phyloP scores from a whole-genome alignment of 2,113 vertebrate species.

The Sialia sialis region DNA sequence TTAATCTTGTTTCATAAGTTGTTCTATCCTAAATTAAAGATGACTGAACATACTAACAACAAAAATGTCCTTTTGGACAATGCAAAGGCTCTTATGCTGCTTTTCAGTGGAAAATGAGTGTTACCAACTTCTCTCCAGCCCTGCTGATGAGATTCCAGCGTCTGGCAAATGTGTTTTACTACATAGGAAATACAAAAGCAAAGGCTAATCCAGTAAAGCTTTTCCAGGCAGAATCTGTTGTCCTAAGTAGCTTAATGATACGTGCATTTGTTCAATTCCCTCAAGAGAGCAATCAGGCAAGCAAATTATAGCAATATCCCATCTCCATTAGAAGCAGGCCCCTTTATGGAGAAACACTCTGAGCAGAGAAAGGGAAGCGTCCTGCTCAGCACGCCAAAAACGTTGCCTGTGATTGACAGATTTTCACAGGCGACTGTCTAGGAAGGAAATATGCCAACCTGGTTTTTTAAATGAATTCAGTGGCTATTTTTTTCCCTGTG shows the following conservation, averaged over 20 bases:
- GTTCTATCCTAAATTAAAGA: constrained; percentile 31
- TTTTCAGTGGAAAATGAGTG: not conserved
- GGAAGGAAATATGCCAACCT: not conserved
- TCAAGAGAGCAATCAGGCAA: not conserved
- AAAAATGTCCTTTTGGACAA: constrained; percentile 19
- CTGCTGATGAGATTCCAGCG: not conserved
- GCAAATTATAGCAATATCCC: not conserved
- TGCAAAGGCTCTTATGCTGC: not conserved
- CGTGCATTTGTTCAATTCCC: not conserved
- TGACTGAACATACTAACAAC: not conserved
- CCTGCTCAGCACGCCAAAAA: not conserved
- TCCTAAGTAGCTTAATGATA: constrained; percentile 6
- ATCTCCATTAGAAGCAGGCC: not conserved
- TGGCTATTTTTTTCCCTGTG: not conserved
- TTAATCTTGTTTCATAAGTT: constrained; percentile 44
- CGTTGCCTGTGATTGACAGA: not conserved
- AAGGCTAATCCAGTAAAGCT: not conserved
- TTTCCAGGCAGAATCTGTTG: not conserved
- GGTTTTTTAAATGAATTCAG: not conserved
- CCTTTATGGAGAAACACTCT: not conserved
- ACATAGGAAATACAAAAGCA: not conserved
- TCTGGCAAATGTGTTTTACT: not conserved
- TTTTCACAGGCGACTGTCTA: not conserved
- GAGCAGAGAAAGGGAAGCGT: not conserved
- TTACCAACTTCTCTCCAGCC: not conserved